phyloP scores from a whole-genome alignment of 2,113 vertebrate species.

The Seriola rivoliana region DNA sequence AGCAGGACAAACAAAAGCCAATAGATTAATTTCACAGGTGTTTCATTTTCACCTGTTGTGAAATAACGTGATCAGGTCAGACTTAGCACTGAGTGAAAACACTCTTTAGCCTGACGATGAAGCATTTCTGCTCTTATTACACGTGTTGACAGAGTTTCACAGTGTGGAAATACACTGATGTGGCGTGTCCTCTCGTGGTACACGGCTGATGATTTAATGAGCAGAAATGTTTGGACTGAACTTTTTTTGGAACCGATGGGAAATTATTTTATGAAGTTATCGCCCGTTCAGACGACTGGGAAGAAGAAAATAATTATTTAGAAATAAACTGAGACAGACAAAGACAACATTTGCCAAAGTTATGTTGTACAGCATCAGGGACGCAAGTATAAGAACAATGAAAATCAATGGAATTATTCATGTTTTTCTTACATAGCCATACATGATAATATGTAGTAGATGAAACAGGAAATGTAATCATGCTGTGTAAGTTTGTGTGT shows the following conservation, averaged over 20 bases:
- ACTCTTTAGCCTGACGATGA: too few species aligned
- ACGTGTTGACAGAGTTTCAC: neutral
- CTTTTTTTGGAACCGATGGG: neutral
- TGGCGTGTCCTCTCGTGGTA: neutral
- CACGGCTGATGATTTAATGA: neutral
- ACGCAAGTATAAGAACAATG: neutral
- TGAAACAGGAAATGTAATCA: neutral
- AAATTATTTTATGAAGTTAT: neutral
- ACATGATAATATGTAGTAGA: neutral
- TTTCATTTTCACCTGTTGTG: neutral
- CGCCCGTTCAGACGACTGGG: neutral
- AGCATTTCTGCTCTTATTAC: neutral
- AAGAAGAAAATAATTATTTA: conserved; percentile 24
- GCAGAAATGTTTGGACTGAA: conserved; percentile 8
- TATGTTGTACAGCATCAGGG: neutral
- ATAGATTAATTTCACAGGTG: too few species aligned
- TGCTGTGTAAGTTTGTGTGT: neutral
- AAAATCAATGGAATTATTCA: neutral
- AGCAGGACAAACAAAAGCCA: neutral
- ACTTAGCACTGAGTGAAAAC: neutral
- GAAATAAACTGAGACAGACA: conserved; percentile 33
- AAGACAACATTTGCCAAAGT: conserved; percentile 6
- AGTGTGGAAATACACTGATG: neutral
- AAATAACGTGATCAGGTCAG: neutral
- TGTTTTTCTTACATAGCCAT: neutral